These are phyloP conservation scores for Saccopteryx bilineata DNA, from an alignment of 2,113 vertebrate genomes.

Conservation along the genomic window DNA sequence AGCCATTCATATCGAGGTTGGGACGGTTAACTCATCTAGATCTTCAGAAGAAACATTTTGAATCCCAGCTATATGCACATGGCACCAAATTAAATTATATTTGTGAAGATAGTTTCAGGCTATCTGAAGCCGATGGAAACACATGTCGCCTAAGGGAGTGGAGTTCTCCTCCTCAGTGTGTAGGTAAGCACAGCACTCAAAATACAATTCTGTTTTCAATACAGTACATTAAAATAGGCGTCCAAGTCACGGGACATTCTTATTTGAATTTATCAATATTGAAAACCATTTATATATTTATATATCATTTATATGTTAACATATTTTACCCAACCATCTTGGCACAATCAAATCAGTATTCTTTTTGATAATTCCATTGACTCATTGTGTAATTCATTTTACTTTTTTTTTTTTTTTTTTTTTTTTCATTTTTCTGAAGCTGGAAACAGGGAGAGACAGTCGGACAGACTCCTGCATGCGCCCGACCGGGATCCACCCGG, in stretches of 20 bases:
- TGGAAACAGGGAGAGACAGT: too few species aligned
- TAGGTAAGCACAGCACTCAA: slow-evolving; percentile 41
- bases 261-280: neutral
- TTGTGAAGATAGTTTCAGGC: slow-evolving; percentile 59
- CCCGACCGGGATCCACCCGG: too few species aligned
- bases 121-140: neutral
- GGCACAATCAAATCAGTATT: neutral
- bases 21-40: rapidly evolving
- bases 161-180: slow-evolving; percentile 69
- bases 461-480: too few species aligned
- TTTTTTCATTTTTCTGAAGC: too few species aligned
- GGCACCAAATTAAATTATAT: slow-evolving; percentile 31
- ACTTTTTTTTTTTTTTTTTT: too few species aligned
- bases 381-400: neutral
- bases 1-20: slow-evolving; percentile 50
- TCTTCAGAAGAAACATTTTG: neutral
- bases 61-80: neutral
- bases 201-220: neutral
- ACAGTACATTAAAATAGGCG: neutral
- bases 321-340: neutral
- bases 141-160: slow-evolving; percentile 75
- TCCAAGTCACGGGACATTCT: neutral
- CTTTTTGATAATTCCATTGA: neutral
- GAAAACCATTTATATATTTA: neutral
- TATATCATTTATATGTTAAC: neutral